Evolutionary conservation across 2,113 vertebrate genomes (phyloP).

Genomic region (Alligator mississippiensis): DNA sequence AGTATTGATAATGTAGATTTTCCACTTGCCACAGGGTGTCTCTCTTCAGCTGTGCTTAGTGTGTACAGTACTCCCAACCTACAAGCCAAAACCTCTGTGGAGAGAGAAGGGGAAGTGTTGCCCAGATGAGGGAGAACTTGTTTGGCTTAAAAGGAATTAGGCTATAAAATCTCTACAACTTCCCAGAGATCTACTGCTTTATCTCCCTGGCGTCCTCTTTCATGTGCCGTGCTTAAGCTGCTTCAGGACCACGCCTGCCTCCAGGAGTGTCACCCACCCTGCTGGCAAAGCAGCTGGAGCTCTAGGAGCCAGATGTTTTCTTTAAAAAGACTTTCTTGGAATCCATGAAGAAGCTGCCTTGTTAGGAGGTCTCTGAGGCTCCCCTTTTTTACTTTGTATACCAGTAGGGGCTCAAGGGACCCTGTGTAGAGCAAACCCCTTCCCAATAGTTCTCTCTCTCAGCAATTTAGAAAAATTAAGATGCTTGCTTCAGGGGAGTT

Average conservation of each 20-base stretch:
- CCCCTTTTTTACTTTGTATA: background rate
- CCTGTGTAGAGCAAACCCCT: background rate
- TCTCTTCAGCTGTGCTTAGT: constrained; percentile 6
- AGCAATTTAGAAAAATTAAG: accelerated
- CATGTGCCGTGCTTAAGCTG: background rate
- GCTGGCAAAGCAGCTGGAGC: accelerated
- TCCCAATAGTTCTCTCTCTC: background rate
- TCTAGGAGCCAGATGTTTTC: background rate
- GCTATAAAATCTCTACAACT: background rate
- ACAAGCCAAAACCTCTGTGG: background rate
- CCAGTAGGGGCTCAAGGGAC: background rate
- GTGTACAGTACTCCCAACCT: background rate
- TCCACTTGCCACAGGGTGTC: constrained; percentile 39
- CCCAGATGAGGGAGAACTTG: background rate
- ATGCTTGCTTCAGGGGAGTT: background rate
- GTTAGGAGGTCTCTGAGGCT: background rate
- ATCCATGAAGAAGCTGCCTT: background rate
- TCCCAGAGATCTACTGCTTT: background rate
- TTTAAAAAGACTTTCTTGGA: background rate
- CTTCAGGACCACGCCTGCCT: background rate
- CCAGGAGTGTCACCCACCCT: background rate
- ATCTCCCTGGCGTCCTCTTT: background rate
- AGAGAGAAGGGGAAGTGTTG: background rate
- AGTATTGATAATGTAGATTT: background rate
- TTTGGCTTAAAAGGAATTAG: background rate